Evolutionary conservation across 1,140 invertebrate species (phyloP).

Genomic region (Paramacrobiotus metropolitanus): DNA sequence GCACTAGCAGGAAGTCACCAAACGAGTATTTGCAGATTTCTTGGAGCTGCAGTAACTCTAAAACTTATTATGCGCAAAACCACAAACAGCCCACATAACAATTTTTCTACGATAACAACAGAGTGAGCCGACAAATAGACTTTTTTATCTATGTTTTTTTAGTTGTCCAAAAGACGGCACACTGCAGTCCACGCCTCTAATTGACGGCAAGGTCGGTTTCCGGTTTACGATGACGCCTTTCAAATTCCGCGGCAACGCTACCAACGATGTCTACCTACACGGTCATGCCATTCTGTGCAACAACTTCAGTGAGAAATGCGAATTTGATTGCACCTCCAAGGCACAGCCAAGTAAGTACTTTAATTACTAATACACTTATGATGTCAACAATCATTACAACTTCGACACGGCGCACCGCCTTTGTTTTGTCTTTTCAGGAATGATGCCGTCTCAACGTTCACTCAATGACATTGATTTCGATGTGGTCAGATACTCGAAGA

Average conservation of each 20-base stretch:
- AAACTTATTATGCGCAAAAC: no score
- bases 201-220: not conserved
- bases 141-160: not conserved
- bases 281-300: constrained; percentile 1
- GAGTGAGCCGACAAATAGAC: not conserved
- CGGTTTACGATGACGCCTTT: not conserved
- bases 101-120: no score
- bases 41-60: no score
- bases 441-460: not conserved
- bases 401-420: no score
- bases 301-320: not conserved
- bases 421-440: not conserved
- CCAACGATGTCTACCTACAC: constrained; percentile 1
- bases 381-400: no score
- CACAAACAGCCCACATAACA: no score
- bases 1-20: no score
- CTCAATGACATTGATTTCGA: not conserved
- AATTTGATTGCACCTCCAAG: not conserved
- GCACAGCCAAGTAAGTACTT: not conserved
- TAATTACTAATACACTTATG: not conserved
- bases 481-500: not conserved
- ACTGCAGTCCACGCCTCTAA: not conserved
- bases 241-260: not conserved
- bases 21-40: no score
- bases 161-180: not conserved